A percentile compares a stretch with the other conserved stretches of the same genome.
phyloP scores from a whole-genome alignment of 1,140 invertebrate genomes.

The Physella acuta region DNA sequence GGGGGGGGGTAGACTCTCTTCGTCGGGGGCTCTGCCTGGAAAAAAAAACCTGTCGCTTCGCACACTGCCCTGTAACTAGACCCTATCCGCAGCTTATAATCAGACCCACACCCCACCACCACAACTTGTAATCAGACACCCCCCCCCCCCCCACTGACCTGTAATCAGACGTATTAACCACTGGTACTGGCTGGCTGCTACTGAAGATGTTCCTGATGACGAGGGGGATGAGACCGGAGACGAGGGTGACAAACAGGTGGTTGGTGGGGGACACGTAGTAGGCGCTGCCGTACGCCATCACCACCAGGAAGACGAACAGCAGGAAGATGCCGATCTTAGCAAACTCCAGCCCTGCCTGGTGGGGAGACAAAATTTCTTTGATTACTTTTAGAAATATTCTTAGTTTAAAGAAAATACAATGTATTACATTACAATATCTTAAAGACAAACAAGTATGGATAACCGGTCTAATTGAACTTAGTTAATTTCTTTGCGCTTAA shows the following conservation, averaged over 20 bases:
- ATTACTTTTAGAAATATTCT: too few species aligned
- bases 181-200: neutral
- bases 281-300: constrained; percentile 27
- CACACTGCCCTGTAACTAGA: neutral
- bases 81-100: neutral
- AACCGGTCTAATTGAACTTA: too few species aligned
- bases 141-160: neutral
- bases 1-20: neutral
- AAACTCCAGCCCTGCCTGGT: constrained; percentile 17
- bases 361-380: too few species aligned
- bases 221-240: constrained; percentile 22
- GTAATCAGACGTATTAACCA: constrained; percentile 7
- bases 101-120: neutral
- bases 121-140: neutral
- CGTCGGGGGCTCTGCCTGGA: neutral
- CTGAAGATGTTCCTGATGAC: constrained; percentile 22
- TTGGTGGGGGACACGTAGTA: constrained; percentile 27
- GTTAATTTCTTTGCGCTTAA: too few species aligned
- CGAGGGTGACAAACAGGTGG: constrained; percentile 26
- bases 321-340: constrained; percentile 23
- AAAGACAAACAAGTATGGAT: too few species aligned
- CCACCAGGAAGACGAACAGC: constrained; percentile 22
- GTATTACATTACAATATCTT: too few species aligned
- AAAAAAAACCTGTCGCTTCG: neutral
- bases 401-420: too few species aligned